These are phyloP conservation scores for Sesia bembeciformis DNA, from an alignment of 2,888 invertebrate species.

Conservation along the genomic window DNA sequence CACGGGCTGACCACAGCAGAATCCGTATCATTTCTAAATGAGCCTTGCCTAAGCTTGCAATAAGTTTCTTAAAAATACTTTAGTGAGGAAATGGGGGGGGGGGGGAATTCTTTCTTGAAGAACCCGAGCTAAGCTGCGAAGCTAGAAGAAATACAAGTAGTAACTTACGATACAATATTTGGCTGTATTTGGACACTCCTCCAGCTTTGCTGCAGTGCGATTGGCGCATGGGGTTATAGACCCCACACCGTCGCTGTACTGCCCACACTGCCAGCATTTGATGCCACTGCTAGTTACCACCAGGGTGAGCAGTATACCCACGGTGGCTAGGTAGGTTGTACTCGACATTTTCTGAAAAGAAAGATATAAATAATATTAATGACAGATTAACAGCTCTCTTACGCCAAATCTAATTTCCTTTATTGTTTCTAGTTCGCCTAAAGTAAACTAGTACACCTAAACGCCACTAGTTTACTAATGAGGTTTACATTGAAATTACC, in stretches of 20 bases:
- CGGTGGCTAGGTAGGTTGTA: constrained; percentile 22
- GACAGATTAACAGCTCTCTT: neutral
- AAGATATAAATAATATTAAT: constrained; percentile 1
- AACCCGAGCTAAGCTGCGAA: no score
- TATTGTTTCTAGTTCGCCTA: no score
- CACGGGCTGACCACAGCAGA: no score
- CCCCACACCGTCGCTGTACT: constrained; percentile 89
- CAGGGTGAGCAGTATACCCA: constrained; percentile 21
- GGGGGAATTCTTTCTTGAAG: no score
- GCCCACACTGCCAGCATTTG: constrained; percentile 86
- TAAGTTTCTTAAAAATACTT: no score
- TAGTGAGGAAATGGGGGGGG: no score
- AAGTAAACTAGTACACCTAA: no score
- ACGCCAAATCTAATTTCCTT: no score
- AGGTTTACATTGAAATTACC: no score
- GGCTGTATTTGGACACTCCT: constrained; percentile 77
- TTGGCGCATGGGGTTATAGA: constrained; percentile 90
- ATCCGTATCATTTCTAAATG: no score
- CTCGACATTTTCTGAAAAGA: constrained; percentile 30
- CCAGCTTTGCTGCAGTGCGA: constrained; percentile 80
- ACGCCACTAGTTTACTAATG: no score
- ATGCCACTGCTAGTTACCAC: constrained; percentile 34
- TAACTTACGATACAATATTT: constrained; percentile 85
- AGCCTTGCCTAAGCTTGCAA: no score
- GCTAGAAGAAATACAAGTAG: neutral